Conservation (phyloP, 2,797 vertebrate species). For the Sebastes miniatus region DNA sequence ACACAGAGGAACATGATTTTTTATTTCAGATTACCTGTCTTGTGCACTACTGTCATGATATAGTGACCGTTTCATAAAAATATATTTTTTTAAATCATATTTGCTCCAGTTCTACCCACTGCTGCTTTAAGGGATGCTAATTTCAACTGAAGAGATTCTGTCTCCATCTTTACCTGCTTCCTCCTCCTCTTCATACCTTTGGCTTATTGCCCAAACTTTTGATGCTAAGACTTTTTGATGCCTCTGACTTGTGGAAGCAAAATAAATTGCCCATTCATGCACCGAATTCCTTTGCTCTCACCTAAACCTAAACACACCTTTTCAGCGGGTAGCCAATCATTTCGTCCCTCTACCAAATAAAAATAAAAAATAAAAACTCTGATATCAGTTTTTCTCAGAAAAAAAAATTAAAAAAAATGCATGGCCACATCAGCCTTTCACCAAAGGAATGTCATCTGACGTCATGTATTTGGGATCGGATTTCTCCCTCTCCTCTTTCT, state of each 20-base stretch:
- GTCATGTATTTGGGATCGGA: conserved; percentile 79
- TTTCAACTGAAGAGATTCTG: background rate
- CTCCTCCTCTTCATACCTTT: background rate
- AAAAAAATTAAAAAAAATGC: conserved; percentile 18
- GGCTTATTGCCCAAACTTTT: background rate
- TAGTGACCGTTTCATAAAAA: no score
- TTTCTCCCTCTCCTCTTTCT: conserved; percentile 58
- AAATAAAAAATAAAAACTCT: conserved; percentile 14
- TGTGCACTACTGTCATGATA: no score
- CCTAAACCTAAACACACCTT: conserved; percentile 59
- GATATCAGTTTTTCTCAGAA: conserved; percentile 39
- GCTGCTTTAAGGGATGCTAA: background rate
- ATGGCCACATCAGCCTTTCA: conserved; percentile 79
- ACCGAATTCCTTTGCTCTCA: conserved; percentile 43
- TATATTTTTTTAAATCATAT: background rate
- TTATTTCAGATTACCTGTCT: no score
- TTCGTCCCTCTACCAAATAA: background rate
- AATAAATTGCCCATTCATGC: conserved; percentile 61
- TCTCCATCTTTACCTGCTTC: background rate
- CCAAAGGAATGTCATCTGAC: conserved; percentile 79
- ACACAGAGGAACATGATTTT: no score
- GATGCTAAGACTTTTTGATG: conserved; percentile 27
- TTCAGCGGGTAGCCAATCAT: conserved; percentile 36
- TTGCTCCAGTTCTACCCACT: no score
- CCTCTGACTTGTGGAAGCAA: conserved; percentile 42